Conservation (phyloP, 2,113 vertebrate species). For the Barnardius zonarius region DNA sequence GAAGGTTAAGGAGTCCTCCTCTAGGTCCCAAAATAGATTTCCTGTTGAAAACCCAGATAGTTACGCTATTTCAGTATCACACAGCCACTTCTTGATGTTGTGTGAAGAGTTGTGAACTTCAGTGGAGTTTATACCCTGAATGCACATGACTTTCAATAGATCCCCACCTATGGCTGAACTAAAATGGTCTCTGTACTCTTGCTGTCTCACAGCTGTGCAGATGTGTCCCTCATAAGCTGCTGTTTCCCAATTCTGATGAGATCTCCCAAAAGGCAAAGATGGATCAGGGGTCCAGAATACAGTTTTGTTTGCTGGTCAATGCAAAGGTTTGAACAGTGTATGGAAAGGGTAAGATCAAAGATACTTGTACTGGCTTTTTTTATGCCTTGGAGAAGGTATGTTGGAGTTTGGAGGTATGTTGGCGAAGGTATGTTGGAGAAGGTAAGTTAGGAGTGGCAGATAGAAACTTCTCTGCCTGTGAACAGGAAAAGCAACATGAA, state of each 20-base stretch:
- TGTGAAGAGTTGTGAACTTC: neutral
- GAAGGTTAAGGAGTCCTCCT: conserved; percentile 49
- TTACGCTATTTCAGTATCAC: conserved; percentile 5
- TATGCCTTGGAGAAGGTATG: neutral
- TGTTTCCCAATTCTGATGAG: neutral
- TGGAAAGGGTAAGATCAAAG: neutral
- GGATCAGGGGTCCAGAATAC: neutral
- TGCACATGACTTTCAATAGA: neutral
- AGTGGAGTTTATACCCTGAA: neutral
- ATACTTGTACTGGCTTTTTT: neutral
- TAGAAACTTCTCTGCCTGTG: neutral
- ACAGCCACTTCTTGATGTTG: neutral
- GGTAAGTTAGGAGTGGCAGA: neutral
- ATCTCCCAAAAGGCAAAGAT: neutral
- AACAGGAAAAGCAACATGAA: neutral
- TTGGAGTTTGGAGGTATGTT: neutral
- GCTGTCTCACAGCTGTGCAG: neutral
- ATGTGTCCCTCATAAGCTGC: neutral
- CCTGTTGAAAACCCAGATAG: conserved; percentile 46
- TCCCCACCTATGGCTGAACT: neutral
- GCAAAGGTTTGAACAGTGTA: neutral
- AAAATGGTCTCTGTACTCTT: neutral
- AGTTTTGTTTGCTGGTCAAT: neutral
- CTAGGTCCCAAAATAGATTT: conserved; percentile 57
- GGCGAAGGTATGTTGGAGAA: neutral